Evolutionary conservation across 92 coral and sea anemone genomes (phyloP).

Genomic region (Zoanthus sansibaricus): DNA sequence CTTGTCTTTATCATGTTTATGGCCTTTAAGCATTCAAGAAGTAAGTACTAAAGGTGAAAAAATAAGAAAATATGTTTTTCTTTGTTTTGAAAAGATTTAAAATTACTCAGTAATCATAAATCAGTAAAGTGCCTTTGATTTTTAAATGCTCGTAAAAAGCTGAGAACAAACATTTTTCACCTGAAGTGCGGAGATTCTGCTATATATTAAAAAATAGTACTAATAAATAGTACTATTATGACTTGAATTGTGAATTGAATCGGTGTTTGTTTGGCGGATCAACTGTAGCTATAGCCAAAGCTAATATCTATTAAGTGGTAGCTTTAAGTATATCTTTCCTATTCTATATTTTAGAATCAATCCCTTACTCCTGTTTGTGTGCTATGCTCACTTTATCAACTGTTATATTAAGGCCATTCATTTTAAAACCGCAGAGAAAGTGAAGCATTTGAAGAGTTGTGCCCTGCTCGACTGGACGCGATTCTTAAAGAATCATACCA

Average conservation of each 20-base stretch:
- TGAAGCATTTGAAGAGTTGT: slow-evolving; percentile 93
- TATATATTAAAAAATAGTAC: too few relatives aligned
- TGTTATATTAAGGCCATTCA: not conserved
- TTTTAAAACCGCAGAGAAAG: slow-evolving; percentile 73
- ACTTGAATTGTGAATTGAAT: not conserved
- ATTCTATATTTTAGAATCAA: not conserved
- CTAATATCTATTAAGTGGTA: not conserved
- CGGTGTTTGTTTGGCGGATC: not conserved
- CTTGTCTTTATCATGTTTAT: too few relatives aligned
- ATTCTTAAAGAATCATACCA: slow-evolving; percentile 84
- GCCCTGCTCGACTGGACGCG: slow-evolving; percentile 89
- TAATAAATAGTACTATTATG: not conserved
- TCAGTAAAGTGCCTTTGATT: too few relatives aligned
- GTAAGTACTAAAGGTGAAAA: too few relatives aligned
- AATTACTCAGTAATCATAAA: too few relatives aligned
- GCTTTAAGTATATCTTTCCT: not conserved
- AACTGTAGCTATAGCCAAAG: not conserved
- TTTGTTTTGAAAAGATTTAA: too few relatives aligned
- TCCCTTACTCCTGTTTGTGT: not conserved
- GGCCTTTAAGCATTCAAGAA: too few relatives aligned
- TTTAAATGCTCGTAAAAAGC: too few relatives aligned
- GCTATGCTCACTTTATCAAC: not conserved
- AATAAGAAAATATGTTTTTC: too few relatives aligned
- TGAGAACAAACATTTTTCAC: too few relatives aligned
- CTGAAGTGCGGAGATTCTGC: too few relatives aligned